Conservation (phyloP, 2,888 invertebrate genomes). For the Coelinius sp. region DNA sequence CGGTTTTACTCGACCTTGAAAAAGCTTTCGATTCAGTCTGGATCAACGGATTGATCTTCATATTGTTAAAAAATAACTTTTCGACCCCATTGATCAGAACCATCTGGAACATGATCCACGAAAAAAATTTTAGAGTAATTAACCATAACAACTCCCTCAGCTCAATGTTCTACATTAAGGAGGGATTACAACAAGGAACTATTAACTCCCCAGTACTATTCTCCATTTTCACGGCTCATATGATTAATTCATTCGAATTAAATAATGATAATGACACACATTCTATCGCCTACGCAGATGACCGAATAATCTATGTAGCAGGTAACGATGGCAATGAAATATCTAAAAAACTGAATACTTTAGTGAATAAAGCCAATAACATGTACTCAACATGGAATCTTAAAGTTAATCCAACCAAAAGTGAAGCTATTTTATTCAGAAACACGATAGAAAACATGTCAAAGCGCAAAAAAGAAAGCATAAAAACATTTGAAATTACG, state of each 20-base stretch:
- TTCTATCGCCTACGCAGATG: conserved; percentile 38
- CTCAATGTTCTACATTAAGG: conserved; percentile 1
- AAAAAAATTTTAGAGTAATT: neutral
- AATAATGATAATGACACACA: conserved; percentile 4
- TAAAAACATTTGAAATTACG: neutral
- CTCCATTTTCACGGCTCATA: too few relatives aligned
- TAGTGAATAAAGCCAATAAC: conserved; percentile 35
- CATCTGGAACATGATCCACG: conserved; percentile 15
- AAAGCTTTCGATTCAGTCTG: conserved; percentile 32
- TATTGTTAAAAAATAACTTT: conserved; percentile 3
- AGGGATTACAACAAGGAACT: conserved; percentile 29
- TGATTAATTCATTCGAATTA: conserved; percentile 34
- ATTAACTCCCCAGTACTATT: too few relatives aligned
- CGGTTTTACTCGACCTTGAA: conserved; percentile 25
- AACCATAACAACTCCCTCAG: neutral
- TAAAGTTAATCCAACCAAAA: conserved; percentile 39
- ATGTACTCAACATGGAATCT: conserved; percentile 38
- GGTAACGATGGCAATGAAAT: neutral
- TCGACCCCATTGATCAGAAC: conserved; percentile 2
- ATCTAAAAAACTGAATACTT: neutral
- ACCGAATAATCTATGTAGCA: conserved; percentile 25
- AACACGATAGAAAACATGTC: neutral
- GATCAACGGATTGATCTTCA: conserved; percentile 20
- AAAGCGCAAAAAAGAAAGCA: neutral
- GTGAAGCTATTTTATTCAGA: conserved; percentile 39